Conservation (phyloP, 2,888 invertebrate species). For the Sisyra nigra region DNA sequence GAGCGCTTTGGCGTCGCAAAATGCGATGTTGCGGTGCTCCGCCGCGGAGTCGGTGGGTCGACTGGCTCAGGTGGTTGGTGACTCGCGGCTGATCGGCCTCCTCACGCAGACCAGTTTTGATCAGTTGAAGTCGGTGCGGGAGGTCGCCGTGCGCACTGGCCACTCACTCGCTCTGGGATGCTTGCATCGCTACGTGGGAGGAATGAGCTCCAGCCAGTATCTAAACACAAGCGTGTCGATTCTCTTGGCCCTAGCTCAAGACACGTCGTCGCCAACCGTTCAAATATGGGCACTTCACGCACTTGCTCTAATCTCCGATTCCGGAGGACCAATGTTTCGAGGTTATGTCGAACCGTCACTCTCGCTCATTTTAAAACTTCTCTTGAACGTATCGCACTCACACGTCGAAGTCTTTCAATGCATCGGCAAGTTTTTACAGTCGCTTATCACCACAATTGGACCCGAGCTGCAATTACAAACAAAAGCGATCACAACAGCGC, state of each 20-base stretch:
- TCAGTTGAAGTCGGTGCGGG: conserved; percentile 67
- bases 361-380: conserved; percentile 73
- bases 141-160: conserved; percentile 72
- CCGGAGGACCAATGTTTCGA: conserved; percentile 98
- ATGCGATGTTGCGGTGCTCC: conserved; percentile 74
- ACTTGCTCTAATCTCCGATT: conserved; percentile 86
- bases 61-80: conserved; percentile 77
- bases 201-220: conserved; percentile 91
- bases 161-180: conserved; percentile 91
- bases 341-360: conserved; percentile 92
- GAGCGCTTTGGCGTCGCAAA: conserved; percentile 57
- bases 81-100: conserved; percentile 76
- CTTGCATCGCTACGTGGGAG: conserved; percentile 87
- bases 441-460: conserved; percentile 93
- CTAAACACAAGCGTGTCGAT: conserved; percentile 89
- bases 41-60: conserved; percentile 91
- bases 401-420: conserved; percentile 85
- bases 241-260: conserved; percentile 84
- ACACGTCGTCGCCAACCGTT: conserved; percentile 82
- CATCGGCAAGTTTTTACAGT: conserved; percentile 83
- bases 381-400: conserved; percentile 79
- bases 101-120: conserved; percentile 83
- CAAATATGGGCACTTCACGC: conserved; percentile 97
- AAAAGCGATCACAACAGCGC: conserved; percentile 53
- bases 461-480: conserved; percentile 88